Evolutionary conservation across 2,113 vertebrate species (phyloP), one percentile per base, ranked within the genome.

Genomic region (Otus sunia): DNA sequence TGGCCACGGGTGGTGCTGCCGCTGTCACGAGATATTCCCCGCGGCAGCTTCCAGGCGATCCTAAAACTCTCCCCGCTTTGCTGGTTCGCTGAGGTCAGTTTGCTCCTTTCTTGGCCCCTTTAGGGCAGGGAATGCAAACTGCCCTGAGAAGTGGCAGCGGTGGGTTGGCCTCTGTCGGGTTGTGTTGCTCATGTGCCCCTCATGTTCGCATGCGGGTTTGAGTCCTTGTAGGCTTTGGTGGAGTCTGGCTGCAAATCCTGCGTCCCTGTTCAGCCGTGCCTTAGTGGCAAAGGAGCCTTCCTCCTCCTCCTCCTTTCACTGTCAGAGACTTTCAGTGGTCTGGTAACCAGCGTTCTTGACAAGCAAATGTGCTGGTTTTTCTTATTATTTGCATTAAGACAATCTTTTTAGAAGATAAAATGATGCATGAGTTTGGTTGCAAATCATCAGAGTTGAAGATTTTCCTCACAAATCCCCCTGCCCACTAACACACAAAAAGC

Each of bases 401-500:
- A 2, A 0, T 19, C 2, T 27, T 47, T 41, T 22, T 19, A 8
- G 71, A 10, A 21, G 43, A 3, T 14, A 9, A 73, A 22, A 9
- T 1, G 39, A 2, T 9, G 45, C 6, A 2, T 5, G 62, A 5
- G 17, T 22, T 49, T 1, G 1, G 49, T 10, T 58, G 53, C 39
- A 27, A 8, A 5, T 2, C 20, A 26, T 3, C 19, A 4, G 49
- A 0, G 0, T 2, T 15, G 27, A 4, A 8, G 43, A 1, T 3
- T 30, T 37, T 29, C 64, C 49, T 30, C 5, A 1, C 39, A 12
- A 5, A 2, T 30, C 27, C 32, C 37, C 7, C 50, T 15, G 49
- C 5, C 55, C 5, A 0, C 18, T 26, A 5, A 6, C 20, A 2
- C 30, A 0, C 1, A 0, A 3, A 14, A 39, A 1, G 12, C 41